Conservation (phyloP, 2,797 vertebrate genomes). For the Sebastes umbrosus region DNA sequence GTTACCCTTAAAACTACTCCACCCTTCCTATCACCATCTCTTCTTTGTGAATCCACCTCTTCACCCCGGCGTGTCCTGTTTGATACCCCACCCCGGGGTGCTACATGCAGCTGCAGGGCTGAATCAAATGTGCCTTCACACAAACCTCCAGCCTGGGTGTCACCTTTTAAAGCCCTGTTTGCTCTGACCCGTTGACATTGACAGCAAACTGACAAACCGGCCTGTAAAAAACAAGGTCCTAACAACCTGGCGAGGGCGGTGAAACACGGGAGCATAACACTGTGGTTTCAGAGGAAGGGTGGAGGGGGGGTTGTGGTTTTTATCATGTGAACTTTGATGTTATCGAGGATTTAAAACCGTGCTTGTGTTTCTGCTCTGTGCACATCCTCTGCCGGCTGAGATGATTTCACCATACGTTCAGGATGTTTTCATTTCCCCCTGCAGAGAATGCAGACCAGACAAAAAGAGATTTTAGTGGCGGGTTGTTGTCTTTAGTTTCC, state of each 20-base stretch:
- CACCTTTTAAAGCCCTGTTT: constrained; percentile 9
- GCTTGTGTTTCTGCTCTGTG: neutral
- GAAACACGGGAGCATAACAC: neutral
- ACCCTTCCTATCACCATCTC: neutral
- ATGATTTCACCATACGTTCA: neutral
- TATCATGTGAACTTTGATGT: neutral
- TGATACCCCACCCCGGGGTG: neutral
- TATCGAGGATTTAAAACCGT: neutral
- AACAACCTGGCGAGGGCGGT: neutral
- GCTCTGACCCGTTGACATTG: constrained; percentile 14
- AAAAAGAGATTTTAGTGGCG: neutral
- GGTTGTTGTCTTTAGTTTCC: neutral
- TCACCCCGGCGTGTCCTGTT: neutral
- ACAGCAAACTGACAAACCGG: constrained; percentile 44
- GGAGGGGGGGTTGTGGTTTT: neutral
- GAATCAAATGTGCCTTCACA: constrained; percentile 7
- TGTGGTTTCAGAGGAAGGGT: constrained; percentile 8
- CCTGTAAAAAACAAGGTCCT: neutral
- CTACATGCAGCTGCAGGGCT: neutral
- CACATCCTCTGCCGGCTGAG: neutral
- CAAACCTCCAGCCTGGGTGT: constrained; percentile 20
- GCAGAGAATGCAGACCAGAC: neutral
- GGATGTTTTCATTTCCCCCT: constrained; percentile 4
- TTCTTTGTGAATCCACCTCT: neutral
- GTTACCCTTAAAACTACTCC: neutral